Evolutionary conservation across 1,140 invertebrate species (phyloP).

Genomic region (Calephelis virginiensis): DNA sequence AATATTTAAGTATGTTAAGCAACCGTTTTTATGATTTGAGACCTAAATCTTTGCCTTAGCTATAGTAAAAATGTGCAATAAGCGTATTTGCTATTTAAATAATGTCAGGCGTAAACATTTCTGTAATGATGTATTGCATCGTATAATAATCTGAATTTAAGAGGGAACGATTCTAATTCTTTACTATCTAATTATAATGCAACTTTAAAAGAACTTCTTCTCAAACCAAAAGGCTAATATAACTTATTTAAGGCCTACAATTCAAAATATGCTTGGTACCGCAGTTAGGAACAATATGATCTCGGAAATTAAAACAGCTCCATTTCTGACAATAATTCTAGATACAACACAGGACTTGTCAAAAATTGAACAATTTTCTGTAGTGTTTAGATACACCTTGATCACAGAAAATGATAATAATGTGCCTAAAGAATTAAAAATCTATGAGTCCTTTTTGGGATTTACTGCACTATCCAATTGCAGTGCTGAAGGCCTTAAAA

Average conservation of each 20-base stretch:
- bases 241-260: slow-evolving; percentile 1
- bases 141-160: slow-evolving; percentile 35
- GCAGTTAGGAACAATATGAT: too few species aligned
- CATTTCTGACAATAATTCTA: slow-evolving; percentile 31
- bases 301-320: too few species aligned
- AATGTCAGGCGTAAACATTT: too few species aligned
- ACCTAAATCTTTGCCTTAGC: too few species aligned
- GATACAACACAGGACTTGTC: slow-evolving; percentile 38
- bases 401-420: slow-evolving; percentile 34
- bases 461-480: too few species aligned
- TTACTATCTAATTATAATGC: slow-evolving; percentile 28
- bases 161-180: slow-evolving; percentile 34
- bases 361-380: slow-evolving; percentile 37
- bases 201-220: slow-evolving; percentile 6
- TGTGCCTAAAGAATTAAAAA: slow-evolving; percentile 35
- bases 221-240: background rate
- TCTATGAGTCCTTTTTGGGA: slow-evolving; percentile 30
- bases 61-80: too few species aligned
- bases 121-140: slow-evolving; percentile 22
- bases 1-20: too few species aligned
- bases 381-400: slow-evolving; percentile 31
- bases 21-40: too few species aligned
- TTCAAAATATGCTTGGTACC: background rate
- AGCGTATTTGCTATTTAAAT: too few species aligned
- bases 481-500: too few species aligned